Conservation (phyloP, 53 echinoderm and acorn worm genomes). For the Actinopyga echinites region DNA sequence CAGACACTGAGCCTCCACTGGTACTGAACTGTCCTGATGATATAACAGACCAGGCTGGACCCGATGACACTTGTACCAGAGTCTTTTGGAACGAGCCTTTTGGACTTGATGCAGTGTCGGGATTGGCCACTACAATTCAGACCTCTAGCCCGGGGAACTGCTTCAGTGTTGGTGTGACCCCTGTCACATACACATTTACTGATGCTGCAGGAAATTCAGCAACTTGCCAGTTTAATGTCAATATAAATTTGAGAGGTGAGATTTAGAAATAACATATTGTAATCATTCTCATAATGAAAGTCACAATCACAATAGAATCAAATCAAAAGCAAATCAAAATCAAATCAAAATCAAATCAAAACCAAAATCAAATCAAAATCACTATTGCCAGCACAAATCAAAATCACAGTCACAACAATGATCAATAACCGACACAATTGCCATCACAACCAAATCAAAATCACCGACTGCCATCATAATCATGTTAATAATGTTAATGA, state of each 20-base stretch:
- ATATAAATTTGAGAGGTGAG: not conserved
- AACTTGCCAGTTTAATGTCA: not conserved
- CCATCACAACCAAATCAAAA: no score
- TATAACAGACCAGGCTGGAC: not conserved
- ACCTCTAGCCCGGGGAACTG: conserved; percentile 8
- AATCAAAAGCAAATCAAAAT: no score
- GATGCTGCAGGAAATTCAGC: conserved; percentile 6
- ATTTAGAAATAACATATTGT: not conserved
- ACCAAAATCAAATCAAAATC: no score
- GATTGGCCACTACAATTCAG: not conserved
- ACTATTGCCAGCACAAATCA: no score
- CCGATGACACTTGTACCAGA: not conserved
- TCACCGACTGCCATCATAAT: no score
- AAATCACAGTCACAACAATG: no score
- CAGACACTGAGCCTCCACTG: not conserved
- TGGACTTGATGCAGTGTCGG: not conserved
- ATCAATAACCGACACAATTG: no score
- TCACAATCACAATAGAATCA: no score
- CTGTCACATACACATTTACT: not conserved
- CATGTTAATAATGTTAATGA: no score
- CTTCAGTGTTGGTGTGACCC: not conserved
- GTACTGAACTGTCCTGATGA: not conserved
- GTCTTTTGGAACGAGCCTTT: conserved; percentile 16
- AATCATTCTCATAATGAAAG: not conserved
- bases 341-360: no score